Conservation (phyloP, 2,113 vertebrate genomes). For the Engystomops pustulosus region DNA sequence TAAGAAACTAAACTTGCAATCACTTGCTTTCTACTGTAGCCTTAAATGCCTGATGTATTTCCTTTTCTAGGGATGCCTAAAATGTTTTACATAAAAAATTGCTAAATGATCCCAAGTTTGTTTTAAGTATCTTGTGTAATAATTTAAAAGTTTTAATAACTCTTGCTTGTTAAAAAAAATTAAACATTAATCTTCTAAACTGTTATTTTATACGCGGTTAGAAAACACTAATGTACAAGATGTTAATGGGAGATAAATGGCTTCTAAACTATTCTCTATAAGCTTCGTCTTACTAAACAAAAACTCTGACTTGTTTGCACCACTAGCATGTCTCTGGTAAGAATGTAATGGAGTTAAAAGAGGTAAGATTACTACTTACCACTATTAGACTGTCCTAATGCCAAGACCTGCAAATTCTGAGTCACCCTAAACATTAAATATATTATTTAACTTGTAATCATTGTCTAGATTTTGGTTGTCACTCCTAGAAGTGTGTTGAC, state of each 20-base stretch:
- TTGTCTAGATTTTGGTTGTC: slow-evolving; percentile 87
- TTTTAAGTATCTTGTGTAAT: slow-evolving; percentile 90
- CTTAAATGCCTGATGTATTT: slow-evolving; percentile 89
- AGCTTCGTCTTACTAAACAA: slow-evolving; percentile 95
- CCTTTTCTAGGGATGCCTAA: slow-evolving; percentile 88
- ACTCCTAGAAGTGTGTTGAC: slow-evolving; percentile 83
- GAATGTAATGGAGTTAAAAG: slow-evolving; percentile 96
- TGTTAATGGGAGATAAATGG: slow-evolving; percentile 95
- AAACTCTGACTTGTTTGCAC: slow-evolving; percentile 93
- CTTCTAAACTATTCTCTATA: slow-evolving; percentile 93
- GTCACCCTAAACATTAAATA: slow-evolving; percentile 84
- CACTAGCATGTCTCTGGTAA: slow-evolving; percentile 92
- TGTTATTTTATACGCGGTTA: slow-evolving; percentile 89
- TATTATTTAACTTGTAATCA: slow-evolving; percentile 85
- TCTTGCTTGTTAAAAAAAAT: slow-evolving; percentile 92
- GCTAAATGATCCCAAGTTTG: slow-evolving; percentile 86
- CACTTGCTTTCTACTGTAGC: slow-evolving; percentile 83
- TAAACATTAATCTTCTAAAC: slow-evolving; percentile 89
- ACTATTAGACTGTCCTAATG: slow-evolving; percentile 86
- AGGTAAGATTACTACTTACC: slow-evolving; percentile 95
- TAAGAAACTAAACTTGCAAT: slow-evolving; percentile 90
- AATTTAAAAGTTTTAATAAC: slow-evolving; percentile 89
- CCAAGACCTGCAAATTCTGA: slow-evolving; percentile 83
- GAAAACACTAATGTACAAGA: slow-evolving; percentile 89
- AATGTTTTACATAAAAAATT: slow-evolving; percentile 87